A percentile compares a stretch with the other conserved stretches of the same genome.
Evolutionary conservation across 1,140 invertebrate species (phyloP).

Genomic region (Vanessa tameamea): DNA sequence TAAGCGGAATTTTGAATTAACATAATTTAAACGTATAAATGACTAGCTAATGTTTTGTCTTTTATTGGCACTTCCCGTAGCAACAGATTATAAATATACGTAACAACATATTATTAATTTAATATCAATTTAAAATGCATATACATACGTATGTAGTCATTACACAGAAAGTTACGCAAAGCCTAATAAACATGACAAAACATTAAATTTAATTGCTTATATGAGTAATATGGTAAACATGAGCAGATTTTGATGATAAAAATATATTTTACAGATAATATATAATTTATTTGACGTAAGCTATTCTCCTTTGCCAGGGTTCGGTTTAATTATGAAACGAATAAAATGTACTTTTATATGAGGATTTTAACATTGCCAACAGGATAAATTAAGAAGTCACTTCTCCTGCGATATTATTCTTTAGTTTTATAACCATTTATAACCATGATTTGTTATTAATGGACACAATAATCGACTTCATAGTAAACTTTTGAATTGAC

Average conservation of each 20-base stretch:
- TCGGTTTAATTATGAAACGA: too few species aligned
- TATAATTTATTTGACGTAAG: too few species aligned
- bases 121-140: conserved; percentile 1
- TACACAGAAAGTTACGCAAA: too few species aligned
- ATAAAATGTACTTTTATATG: too few species aligned
- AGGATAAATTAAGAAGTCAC: background rate
- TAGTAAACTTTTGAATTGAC: conserved; percentile 29
- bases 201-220: too few species aligned
- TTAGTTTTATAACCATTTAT: background rate
- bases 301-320: too few species aligned
- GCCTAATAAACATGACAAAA: too few species aligned
- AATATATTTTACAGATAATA: too few species aligned
- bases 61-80: conserved; percentile 2
- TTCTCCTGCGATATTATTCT: background rate
- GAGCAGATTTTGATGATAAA: too few species aligned
- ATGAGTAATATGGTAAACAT: too few species aligned
- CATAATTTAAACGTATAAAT: background rate
- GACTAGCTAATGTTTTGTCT: conserved; percentile 9
- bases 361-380: too few species aligned
- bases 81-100: background rate
- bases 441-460: background rate
- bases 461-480: conserved; percentile 17
- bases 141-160: background rate
- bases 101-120: background rate
- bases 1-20: background rate